These are phyloP conservation scores for Adoxophyes honmai DNA, from an alignment of 1,140 invertebrate species.

Conservation along the genomic window DNA sequence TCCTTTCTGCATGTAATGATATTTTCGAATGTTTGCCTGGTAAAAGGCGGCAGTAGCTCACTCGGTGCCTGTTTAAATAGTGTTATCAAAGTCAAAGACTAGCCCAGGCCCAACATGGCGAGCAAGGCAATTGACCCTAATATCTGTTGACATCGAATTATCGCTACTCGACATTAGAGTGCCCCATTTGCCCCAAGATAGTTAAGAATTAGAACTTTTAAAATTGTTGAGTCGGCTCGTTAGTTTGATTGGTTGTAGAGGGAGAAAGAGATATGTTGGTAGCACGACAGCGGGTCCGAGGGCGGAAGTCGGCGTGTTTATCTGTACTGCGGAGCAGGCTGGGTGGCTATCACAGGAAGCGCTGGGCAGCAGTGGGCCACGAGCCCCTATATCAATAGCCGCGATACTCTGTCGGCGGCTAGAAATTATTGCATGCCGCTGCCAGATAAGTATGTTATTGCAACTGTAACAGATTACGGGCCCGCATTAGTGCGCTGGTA, in stretches of 20 bases:
- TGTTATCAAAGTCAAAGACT: conserved; percentile 53
- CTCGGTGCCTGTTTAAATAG: conserved; percentile 32
- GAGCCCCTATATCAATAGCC: neutral
- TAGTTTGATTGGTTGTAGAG: conserved; percentile 1
- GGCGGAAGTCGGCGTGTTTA: conserved; percentile 1
- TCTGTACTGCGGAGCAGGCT: neutral
- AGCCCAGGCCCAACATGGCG: conserved; percentile 33
- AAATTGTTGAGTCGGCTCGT: conserved; percentile 16
- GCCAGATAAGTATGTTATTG: neutral
- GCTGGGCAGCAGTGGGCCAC: neutral
- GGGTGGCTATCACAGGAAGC: conserved; percentile 9
- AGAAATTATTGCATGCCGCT: conserved; percentile 6
- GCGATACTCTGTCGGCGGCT: neutral
- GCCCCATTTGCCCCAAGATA: neutral
- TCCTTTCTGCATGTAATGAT: neutral
- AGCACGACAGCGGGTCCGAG: neutral
- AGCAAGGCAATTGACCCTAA: conserved; percentile 56
- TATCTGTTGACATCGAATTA: conserved; percentile 53
- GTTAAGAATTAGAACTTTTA: conserved; percentile 17
- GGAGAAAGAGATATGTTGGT: neutral
- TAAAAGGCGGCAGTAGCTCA: conserved; percentile 24
- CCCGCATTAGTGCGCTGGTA: neutral
- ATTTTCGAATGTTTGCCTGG: conserved; percentile 11
- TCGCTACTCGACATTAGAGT: conserved; percentile 31
- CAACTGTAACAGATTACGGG: neutral